Evolutionary conservation across 2,797 vertebrate species (phyloP).

Genomic region (Acrocephalus scirpaceus): DNA sequence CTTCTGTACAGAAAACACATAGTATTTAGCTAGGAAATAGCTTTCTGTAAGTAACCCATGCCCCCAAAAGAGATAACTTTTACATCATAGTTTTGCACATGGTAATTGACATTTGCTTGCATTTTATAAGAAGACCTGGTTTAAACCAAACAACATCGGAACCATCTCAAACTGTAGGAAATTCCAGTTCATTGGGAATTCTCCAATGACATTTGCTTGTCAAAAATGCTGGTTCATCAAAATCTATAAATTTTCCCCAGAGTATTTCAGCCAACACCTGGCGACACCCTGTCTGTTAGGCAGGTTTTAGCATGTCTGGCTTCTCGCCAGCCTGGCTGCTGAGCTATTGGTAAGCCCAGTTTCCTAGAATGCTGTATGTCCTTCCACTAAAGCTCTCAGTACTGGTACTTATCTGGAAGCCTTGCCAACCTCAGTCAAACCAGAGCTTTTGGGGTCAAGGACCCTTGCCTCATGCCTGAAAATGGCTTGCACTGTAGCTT

Average conservation of each 20-base stretch:
- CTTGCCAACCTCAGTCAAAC: neutral
- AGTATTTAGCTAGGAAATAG: neutral
- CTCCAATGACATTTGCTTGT: neutral
- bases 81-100: neutral
- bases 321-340: neutral
- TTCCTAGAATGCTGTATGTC: neutral
- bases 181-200: neutral
- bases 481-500: neutral
- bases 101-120: neutral
- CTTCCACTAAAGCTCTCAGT: neutral
- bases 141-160: conserved; percentile 7
- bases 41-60: neutral
- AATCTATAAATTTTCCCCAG: neutral
- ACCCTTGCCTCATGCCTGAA: neutral
- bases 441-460: neutral
- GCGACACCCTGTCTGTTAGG: neutral
- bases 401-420: neutral
- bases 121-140: neutral
- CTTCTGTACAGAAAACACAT: neutral
- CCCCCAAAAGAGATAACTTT: neutral
- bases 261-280: neutral
- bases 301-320: neutral
- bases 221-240: conserved; percentile 21
- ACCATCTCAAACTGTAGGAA: neutral
- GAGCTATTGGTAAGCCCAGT: neutral